Conservation (phyloP, 2,797 vertebrate genomes). For the Gymnothorax reevesii region DNA sequence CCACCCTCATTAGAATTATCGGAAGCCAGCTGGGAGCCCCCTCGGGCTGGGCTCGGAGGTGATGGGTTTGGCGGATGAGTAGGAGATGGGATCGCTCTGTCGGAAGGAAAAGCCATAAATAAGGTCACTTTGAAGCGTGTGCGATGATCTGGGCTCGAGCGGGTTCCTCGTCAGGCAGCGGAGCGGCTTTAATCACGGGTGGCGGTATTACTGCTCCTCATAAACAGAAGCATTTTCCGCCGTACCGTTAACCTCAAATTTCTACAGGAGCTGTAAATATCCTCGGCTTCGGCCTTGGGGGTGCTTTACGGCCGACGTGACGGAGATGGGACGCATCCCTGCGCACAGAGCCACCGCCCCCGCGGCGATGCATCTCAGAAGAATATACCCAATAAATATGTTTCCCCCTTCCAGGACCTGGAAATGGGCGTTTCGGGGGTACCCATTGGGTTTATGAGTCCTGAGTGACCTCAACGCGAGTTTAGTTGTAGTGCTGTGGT, state of each 20-base stretch:
- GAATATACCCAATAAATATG: neutral
- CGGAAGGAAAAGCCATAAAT: constrained; percentile 17
- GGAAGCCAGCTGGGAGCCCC: neutral
- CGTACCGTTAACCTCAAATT: constrained; percentile 25
- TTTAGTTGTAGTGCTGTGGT: neutral
- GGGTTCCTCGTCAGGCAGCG: neutral
- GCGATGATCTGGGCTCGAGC: neutral
- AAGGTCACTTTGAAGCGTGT: constrained; percentile 17
- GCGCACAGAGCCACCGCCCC: neutral
- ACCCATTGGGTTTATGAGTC: neutral
- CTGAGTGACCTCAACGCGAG: neutral
- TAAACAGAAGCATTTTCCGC: constrained; percentile 21
- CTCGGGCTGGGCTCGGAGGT: neutral
- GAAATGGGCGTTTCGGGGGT: neutral
- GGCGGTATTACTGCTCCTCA: constrained; percentile 20
- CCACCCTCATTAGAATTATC: neutral
- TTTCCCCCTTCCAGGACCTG: neutral
- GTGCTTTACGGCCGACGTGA: neutral
- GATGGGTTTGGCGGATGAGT: neutral
- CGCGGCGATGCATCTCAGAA: constrained; percentile 3
- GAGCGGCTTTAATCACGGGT: constrained; percentile 6
- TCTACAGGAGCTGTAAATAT: constrained; percentile 27
- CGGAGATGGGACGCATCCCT: neutral
- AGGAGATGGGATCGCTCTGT: neutral
- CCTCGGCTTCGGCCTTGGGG: constrained; percentile 3